Evolutionary conservation across 2,797 vertebrate species (phyloP), one percentile per base, ranked within the genome.

Genomic region (Adrianichthys oophorus): DNA sequence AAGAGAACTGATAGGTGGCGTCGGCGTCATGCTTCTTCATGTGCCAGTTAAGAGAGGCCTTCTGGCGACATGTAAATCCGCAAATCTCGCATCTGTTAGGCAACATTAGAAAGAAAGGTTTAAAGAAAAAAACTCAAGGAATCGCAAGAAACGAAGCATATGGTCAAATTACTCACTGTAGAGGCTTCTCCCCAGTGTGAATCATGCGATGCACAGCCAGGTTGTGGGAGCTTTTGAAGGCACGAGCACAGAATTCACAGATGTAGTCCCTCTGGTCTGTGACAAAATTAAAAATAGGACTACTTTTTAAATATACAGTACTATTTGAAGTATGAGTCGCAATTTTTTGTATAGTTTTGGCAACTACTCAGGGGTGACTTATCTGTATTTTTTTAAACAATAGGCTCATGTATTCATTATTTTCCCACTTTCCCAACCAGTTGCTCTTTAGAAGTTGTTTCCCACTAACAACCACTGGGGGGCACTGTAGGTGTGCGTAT

Each of bases 221-320:
- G 77, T 99, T 99, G 80, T 99, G 97, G 59, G 96, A 98, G 76
- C 97, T 99, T 91, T 99, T 99, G 84, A 99, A 98, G 37, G 97
- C 97, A 19, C 97, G 95, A 75, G 97, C 97, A 41, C 97, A 99
- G 64, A 97, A 98, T 86, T 99, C 97, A 76, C 97, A 99, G 82
- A 99, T 99, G 84, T 99, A 99, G 87, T 99, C 97, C 75, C 97
- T 93, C 88, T 99, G 97, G 91, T 99, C 97, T 98, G 26, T 37
- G 10, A 37, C 10, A 12, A 37, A 37, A 37, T 2, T 12, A 37
- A 37, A 10, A 37, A 37, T 12, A 7, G 5, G 1, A 5, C 5
- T 1, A 37, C 4, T 5, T 66, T 1, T 63, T 14, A 6, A 26
- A 2, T 10, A 10, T 12, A 37, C 8, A 37, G 10, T 37, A 37